Percentiles rank a stretch among this genome's conserved stretches.
These are phyloP conservation scores for Autographa gamma DNA, from an alignment of 2,888 invertebrate genomes.

Conservation along the genomic window DNA sequence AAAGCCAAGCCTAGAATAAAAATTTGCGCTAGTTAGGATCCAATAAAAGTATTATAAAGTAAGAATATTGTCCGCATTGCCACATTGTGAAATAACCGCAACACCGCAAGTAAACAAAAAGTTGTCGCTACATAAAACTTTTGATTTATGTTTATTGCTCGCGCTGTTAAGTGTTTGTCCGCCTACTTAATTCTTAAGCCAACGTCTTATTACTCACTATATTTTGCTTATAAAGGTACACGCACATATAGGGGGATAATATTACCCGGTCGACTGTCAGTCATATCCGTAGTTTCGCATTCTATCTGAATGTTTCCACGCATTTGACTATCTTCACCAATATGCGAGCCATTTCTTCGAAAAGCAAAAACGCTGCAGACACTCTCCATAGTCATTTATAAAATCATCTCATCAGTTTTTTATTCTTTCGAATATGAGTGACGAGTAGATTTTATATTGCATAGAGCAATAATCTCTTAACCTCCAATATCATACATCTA, in stretches of 20 bases:
- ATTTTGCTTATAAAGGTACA: background rate
- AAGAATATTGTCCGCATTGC: slow-evolving; percentile 40
- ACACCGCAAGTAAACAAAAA: slow-evolving; percentile 44
- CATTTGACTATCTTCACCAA: background rate
- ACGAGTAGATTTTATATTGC: no score
- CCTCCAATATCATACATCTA: slow-evolving; percentile 17
- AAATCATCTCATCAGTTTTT: no score
- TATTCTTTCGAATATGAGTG: no score
- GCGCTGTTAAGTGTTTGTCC: slow-evolving; percentile 21
- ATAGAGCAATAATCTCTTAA: slow-evolving; percentile 15
- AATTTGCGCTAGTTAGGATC: slow-evolving; percentile 16
- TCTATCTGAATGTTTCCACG: background rate
- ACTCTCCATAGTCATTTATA: no score
- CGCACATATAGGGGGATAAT: background rate
- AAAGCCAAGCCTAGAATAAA: background rate
- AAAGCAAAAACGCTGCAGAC: background rate
- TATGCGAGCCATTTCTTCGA: background rate
- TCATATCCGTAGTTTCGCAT: background rate
- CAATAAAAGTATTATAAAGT: slow-evolving; percentile 9
- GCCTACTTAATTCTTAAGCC: background rate
- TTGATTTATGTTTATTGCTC: slow-evolving; percentile 45
- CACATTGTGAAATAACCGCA: slow-evolving; percentile 39
- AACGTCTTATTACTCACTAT: background rate
- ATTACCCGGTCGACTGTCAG: no score
- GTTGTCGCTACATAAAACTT: slow-evolving; percentile 48